Percentiles rank a stretch among this genome's conserved stretches.
Conservation (phyloP, 2,113 vertebrate genomes). For the Buteo buteo region DNA sequence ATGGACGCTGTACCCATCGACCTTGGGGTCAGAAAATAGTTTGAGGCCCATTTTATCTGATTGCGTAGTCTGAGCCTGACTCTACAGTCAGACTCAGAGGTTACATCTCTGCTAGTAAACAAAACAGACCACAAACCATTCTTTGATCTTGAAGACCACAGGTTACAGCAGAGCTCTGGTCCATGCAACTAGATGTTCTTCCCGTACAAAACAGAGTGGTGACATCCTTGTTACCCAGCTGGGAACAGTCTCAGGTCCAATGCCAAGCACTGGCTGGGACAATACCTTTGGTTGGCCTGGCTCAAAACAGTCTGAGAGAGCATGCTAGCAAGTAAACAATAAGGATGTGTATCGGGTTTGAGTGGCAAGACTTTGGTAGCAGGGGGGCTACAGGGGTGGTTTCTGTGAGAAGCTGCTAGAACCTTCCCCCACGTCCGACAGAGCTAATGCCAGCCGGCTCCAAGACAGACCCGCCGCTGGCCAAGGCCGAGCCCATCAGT, state of each 20-base stretch:
- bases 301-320: background rate
- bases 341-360: background rate
- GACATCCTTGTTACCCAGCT: background rate
- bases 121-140: background rate
- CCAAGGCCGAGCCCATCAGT: too few relatives aligned
- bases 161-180: background rate
- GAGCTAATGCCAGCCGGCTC: too few relatives aligned
- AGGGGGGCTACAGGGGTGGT: too few relatives aligned
- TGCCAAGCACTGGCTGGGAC: background rate
- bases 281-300: background rate
- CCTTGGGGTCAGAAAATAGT: background rate
- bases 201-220: background rate
- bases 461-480: rapidly evolving
- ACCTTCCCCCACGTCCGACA: rapidly evolving
- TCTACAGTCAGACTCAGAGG: background rate
- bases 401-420: too few relatives aligned
- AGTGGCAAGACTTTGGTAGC: too few relatives aligned
- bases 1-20: background rate
- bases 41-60: background rate
- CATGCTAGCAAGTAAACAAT: background rate
- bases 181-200: background rate
- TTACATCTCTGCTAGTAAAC: background rate
- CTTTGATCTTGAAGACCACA: background rate
- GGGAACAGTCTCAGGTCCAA: background rate
- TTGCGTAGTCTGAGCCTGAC: background rate